A percentile compares a stretch with the other conserved stretches of the same genome.
phyloP scores from a whole-genome alignment of 2,888 invertebrate species.

The Maniola hyperantus region DNA sequence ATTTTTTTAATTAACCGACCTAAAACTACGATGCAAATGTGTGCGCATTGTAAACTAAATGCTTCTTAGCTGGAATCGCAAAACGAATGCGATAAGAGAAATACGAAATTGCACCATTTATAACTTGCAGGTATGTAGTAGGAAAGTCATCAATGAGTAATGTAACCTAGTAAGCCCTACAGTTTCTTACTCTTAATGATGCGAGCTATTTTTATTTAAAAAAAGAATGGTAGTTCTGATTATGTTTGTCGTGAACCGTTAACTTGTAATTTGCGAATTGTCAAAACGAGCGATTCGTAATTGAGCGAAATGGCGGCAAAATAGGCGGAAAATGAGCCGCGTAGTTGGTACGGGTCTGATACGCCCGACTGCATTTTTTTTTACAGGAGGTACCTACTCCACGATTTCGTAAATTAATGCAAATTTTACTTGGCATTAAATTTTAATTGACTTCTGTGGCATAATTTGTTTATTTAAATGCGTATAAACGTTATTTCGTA shows the following conservation, averaged over 20 bases:
- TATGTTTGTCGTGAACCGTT: not conserved
- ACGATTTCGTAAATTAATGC: constrained; percentile 4
- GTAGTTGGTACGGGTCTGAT: not conserved
- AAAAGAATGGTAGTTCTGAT: not conserved
- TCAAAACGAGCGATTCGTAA: constrained; percentile 8
- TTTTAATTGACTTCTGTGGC: too few relatives aligned
- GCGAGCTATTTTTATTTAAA: too few relatives aligned
- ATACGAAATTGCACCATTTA: not conserved
- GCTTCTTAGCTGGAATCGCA: too few relatives aligned
- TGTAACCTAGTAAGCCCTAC: too few relatives aligned
- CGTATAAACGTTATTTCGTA: not conserved
- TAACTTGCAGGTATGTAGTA: not conserved
- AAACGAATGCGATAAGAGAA: not conserved
- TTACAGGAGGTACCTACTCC: not conserved
- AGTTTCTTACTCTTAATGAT: too few relatives aligned
- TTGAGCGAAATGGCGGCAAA: constrained; percentile 5
- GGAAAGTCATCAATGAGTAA: constrained; percentile 2
- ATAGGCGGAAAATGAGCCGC: constrained; percentile 11
- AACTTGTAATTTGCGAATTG: constrained; percentile 2
- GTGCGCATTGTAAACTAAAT: too few relatives aligned
- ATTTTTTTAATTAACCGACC: not conserved
- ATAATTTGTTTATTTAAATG: not conserved
- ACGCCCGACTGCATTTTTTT: not conserved
- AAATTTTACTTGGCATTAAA: not conserved
- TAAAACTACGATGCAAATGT: not conserved